These are phyloP conservation scores for Drosophila rellima DNA, from an alignment of 2,888 invertebrate species.

Conservation along the genomic window DNA sequence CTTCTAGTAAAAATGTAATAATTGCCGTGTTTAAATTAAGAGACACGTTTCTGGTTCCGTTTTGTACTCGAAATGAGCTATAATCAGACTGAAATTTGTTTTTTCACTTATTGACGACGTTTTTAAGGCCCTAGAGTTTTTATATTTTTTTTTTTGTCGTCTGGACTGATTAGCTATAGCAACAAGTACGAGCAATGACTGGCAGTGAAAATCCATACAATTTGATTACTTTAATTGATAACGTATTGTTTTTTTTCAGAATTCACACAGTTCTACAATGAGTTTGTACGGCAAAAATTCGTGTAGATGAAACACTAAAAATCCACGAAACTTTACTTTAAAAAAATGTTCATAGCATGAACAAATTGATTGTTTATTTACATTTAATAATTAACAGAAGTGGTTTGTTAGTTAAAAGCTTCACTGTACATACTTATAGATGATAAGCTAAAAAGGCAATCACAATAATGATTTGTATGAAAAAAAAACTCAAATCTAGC, in stretches of 20 bases:
- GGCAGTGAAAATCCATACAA: slow-evolving; percentile 41
- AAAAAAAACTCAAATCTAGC: too few species aligned
- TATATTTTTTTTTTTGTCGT: slow-evolving; percentile 5
- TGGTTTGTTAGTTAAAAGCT: neutral
- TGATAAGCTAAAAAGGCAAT: slow-evolving; percentile 43
- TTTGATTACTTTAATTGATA: slow-evolving; percentile 55
- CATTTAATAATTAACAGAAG: neutral
- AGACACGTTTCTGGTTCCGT: slow-evolving; percentile 19
- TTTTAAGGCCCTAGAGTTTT: slow-evolving; percentile 25
- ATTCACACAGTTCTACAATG: neutral
- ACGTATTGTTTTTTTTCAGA: slow-evolving; percentile 28
- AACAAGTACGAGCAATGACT: neutral
- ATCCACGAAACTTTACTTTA: neutral
- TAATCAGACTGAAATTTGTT: slow-evolving; percentile 56
- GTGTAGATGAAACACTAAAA: neutral
- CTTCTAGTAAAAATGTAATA: neutral
- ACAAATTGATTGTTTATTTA: neutral
- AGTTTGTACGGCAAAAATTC: neutral
- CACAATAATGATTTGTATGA: neutral
- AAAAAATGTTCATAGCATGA: neutral
- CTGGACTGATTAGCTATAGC: slow-evolving; percentile 55
- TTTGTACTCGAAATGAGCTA: slow-evolving; percentile 41
- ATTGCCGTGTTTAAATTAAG: neutral
- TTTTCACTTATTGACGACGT: slow-evolving; percentile 23
- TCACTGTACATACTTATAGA: neutral